Base-by-base conservation (phyloP, 2,888 invertebrate species). In the Nemapogon koenigi region DNA sequence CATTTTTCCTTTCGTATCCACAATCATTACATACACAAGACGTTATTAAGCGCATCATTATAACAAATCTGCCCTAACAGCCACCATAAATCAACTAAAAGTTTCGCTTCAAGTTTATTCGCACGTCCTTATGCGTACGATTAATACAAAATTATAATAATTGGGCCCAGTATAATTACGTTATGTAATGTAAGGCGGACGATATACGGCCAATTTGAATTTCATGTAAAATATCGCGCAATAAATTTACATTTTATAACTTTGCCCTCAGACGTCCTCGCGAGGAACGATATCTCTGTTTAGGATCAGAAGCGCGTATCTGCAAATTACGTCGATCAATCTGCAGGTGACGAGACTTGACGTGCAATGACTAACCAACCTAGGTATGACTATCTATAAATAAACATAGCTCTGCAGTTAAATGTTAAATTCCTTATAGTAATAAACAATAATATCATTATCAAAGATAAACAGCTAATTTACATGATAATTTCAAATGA, bases 61-160 rank as follows among this genome's bases (percentile, higher is more conserved):
- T 33, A 19, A 19, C 19, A 33, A 33, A 33, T 33, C 33, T 19
- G 13, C 19, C 19, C 11, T 11, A 19, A 33, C 19, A 7, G 18
- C 19, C 19, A 19, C 19, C 51, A 72, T 75, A 75, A 76, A 76
- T 76, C 75, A 70, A 48, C 50, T 49, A 52, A 60, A 33, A 60
- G 57, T 60, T 59, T 57, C 55, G 54, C 55, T 58, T 57, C 63
- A 62, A 70, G 62, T 71, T 72, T 68, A 69, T 75, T 76, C 73
- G 70, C 76, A 72, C 73, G 68, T 75, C 68, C 63, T 73, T 67
- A 69, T 68, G 62, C 59, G 53, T 58, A 56, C 61, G 69, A 72
- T 75, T 72, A 72, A 72, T 72, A 62, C 63, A 66, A 75, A 78
- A 78, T 76, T 78, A 78, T 73, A 75, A 78, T 78, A 76, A 78